Evolutionary conservation across 2,797 vertebrate species (phyloP).

Genomic region (Mormyrus hasselquistii): DNA sequence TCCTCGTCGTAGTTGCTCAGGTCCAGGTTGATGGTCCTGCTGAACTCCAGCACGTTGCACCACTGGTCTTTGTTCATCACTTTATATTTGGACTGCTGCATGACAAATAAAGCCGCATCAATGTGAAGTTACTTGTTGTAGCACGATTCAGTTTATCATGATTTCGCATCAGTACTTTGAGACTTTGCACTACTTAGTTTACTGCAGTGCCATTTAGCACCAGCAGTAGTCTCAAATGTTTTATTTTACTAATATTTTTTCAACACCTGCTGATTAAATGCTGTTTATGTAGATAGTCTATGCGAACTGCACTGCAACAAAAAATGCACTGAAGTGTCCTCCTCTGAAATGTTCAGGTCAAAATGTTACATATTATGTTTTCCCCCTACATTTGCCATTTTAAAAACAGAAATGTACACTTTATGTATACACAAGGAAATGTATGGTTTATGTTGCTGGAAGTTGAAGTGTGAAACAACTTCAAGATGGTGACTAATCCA

Average conservation of each 20-base stretch:
- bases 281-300: neutral
- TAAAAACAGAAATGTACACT: neutral
- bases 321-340: neutral
- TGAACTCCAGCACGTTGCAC: constrained; percentile 99
- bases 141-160: neutral
- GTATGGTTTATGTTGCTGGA: neutral
- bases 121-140: neutral
- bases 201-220: neutral
- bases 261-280: neutral
- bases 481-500: neutral
- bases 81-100: constrained; percentile 98
- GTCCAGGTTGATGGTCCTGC: constrained; percentile 97
- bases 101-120: constrained; percentile 34
- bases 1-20: constrained; percentile 99
- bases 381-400: neutral
- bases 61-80: constrained; percentile 99
- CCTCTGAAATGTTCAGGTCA: neutral
- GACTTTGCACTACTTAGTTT: neutral
- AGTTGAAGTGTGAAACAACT: neutral
- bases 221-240: neutral
- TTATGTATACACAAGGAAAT: neutral
- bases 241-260: neutral
- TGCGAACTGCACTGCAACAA: neutral
- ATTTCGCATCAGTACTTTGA: neutral
- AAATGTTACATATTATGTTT: neutral